Evolutionary conservation across 2,113 vertebrate species (phyloP), one percentile per base, ranked within the genome.

Genomic region (Hippopotamus amphibius): DNA sequence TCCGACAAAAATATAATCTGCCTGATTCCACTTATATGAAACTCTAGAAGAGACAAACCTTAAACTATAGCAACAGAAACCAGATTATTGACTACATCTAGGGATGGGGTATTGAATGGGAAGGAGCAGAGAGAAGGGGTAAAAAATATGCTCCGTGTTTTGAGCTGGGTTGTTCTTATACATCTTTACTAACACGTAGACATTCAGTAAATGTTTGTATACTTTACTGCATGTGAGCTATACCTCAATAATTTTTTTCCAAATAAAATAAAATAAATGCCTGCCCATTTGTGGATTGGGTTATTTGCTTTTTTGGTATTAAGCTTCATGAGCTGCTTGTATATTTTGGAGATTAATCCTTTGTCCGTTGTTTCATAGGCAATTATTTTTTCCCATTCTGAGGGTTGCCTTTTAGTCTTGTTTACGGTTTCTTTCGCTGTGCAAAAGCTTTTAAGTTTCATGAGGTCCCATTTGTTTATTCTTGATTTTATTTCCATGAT

Each of bases 1-100:
- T 24, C 16, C 72, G 69, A 80, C 37, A 88, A 96, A 94, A 59
- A 93, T 63, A 68, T 13, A 55, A 63, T 87, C 26, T 81, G 55
- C 68, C 30, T 30, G 57, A 68, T 66, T 94, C 15, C 24, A 85
- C 43, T 13, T 46, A 65, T 61, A 37, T 53, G 71, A 43, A 72
- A 80, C 17, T 68, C 66, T 89, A 16, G 33, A 65, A 66, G 61
- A 65, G 22, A 65, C 30, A 37, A 79, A 65, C 55, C 15, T 74
- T 81, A 93, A 22, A 43, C 61, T 66, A 61, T n/a, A 91, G 33
- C 16, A 77, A 68, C 24, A 86, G 28, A 91, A 94, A 48, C 46
- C 10, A 69, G 43, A 48, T 37, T 69, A 90, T 24, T 57, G 50
- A 53, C 50, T 82, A 76, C 16, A 55, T 66, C 46, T n/a, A 66